These are phyloP conservation scores for Drosophila truncata DNA, from an alignment of 1,140 invertebrate species.

Conservation along the genomic window DNA sequence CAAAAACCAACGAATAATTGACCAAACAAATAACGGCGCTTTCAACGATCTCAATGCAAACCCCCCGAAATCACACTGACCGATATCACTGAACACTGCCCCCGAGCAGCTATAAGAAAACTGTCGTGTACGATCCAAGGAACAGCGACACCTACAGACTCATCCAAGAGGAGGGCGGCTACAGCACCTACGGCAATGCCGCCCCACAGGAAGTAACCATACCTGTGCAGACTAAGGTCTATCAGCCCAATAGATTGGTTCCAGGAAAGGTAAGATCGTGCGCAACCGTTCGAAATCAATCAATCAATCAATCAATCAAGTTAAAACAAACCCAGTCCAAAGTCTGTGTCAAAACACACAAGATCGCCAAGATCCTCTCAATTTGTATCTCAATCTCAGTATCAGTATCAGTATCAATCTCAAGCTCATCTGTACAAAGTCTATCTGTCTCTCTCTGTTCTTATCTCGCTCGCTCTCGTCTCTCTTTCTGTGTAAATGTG, in stretches of 20 bases:
- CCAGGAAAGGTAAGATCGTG: slow-evolving; percentile 87
- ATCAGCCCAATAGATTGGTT: slow-evolving; percentile 88
- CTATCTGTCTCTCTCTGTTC: slow-evolving; percentile 43
- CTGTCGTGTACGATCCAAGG: slow-evolving; percentile 92
- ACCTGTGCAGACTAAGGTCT: slow-evolving; percentile 91
- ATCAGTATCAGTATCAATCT: slow-evolving; percentile 14
- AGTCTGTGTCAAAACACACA: slow-evolving; percentile 51
- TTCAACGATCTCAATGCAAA: slow-evolving; percentile 78
- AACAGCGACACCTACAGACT: slow-evolving; percentile 94
- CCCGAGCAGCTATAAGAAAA: slow-evolving; percentile 88
- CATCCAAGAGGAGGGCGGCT: slow-evolving; percentile 90
- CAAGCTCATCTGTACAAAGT: slow-evolving; percentile 51
- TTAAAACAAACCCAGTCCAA: slow-evolving; percentile 47
- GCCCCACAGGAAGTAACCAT: slow-evolving; percentile 88
- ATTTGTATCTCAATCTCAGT: slow-evolving; percentile 6
- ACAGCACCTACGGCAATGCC: slow-evolving; percentile 85
- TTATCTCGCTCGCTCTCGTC: slow-evolving; percentile 45
- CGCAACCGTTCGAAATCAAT: slow-evolving; percentile 48
- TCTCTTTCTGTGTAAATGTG: slow-evolving; percentile 50
- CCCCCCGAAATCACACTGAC: slow-evolving; percentile 39
- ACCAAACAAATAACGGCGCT: slow-evolving; percentile 65
- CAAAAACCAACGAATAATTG: slow-evolving; percentile 50
- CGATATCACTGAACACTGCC: slow-evolving; percentile 42
- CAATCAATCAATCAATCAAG: slow-evolving; percentile 44
- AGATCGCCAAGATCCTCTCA: slow-evolving; percentile 26